Conservation (phyloP, 2,113 vertebrate species). For the Entomyzon cyanotis region DNA sequence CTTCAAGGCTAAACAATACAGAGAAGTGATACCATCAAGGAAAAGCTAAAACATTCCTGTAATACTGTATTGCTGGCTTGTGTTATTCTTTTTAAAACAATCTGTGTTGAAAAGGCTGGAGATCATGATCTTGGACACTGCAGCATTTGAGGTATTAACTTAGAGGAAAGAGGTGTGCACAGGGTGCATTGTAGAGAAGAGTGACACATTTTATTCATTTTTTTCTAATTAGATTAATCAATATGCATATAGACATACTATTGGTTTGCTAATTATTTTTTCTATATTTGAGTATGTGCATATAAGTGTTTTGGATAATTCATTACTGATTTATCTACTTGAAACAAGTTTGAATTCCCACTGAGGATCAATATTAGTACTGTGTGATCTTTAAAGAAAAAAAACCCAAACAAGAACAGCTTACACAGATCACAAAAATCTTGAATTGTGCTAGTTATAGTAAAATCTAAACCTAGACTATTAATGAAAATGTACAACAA, state of each 20-base stretch:
- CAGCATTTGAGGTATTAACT: not conserved
- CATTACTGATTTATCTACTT: not conserved
- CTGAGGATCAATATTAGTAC: not conserved
- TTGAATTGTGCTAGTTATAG: not conserved
- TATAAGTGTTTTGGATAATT: not conserved
- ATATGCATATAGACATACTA: not conserved
- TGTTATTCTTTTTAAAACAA: not conserved
- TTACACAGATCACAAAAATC: not conserved
- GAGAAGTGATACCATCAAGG: not conserved
- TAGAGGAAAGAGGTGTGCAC: not conserved
- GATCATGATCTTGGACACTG: not conserved
- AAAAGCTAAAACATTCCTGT: not conserved
- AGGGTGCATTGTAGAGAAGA: not conserved
- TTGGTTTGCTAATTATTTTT: not conserved
- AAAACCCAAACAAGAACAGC: not conserved
- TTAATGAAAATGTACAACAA: not conserved
- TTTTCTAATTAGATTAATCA: not conserved
- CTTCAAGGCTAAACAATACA: not conserved
- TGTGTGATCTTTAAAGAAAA: not conserved
- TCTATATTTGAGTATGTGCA: not conserved
- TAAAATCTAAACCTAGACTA: not conserved
- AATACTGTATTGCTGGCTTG: not conserved
- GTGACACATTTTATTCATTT: rapidly evolving
- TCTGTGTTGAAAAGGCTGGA: not conserved
- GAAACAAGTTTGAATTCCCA: not conserved